phyloP scores from a whole-genome alignment of 2,797 vertebrate species.

The Aphelocoma californica region DNA sequence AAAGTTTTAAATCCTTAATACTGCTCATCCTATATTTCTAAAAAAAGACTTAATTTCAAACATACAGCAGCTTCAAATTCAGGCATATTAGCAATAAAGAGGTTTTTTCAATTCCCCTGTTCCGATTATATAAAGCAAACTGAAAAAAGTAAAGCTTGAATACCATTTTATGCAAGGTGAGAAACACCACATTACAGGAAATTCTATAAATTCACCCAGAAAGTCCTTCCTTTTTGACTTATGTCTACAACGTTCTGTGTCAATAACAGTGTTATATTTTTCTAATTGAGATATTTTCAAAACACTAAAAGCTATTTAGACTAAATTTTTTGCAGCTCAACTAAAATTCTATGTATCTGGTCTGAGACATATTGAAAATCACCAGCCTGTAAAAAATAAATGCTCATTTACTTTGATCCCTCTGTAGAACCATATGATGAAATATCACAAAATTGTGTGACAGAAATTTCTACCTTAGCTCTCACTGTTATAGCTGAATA shows the following conservation, averaged over 20 bases:
- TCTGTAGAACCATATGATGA: background rate
- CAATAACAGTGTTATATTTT: background rate
- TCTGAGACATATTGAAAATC: background rate
- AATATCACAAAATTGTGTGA: background rate
- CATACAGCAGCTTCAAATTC: background rate
- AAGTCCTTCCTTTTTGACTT: background rate
- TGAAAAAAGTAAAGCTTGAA: background rate
- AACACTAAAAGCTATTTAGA: background rate
- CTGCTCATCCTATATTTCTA: background rate
- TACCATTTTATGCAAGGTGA: background rate
- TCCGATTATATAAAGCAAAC: background rate
- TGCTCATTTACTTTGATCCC: background rate
- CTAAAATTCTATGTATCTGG: background rate
- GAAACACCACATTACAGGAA: background rate
- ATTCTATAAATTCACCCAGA: background rate
- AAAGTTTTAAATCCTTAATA: background rate
- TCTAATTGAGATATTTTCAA: background rate
- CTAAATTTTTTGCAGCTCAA: background rate
- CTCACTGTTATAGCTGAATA: background rate
- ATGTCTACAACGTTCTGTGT: background rate
- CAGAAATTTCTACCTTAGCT: background rate
- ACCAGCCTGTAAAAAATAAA: background rate
- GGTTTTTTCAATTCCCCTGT: accelerated
- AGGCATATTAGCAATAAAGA: background rate
- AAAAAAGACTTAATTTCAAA: background rate